A percentile compares a stretch with the other conserved stretches of the same genome.
These are phyloP conservation scores for Lamellibrachia luymesi DNA, from an alignment of 1,140 invertebrate species.

Conservation along the genomic window DNA sequence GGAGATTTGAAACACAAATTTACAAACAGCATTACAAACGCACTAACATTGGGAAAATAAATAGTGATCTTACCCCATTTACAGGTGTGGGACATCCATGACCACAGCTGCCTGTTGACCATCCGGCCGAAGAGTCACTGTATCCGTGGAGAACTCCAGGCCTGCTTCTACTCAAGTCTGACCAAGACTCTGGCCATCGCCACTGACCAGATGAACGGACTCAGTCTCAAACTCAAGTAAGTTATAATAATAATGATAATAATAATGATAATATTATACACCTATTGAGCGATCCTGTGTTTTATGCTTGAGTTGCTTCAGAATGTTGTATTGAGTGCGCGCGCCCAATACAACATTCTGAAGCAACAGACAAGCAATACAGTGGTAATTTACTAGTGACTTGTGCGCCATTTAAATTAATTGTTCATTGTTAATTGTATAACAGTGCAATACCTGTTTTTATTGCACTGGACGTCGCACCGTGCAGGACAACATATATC, in stretches of 20 bases:
- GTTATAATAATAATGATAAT: background rate
- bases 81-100: constrained; percentile 56
- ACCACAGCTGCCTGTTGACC: constrained; percentile 54
- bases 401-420: constrained; percentile 11
- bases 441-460: too few relatives aligned
- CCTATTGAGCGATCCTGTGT: background rate
- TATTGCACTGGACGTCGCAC: too few relatives aligned
- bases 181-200: constrained; percentile 52
- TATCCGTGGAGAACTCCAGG: constrained; percentile 55
- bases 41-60: too few relatives aligned
- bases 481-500: too few relatives aligned
- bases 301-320: background rate
- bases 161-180: constrained; percentile 50
- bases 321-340: too few relatives aligned
- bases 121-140: constrained; percentile 55
- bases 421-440: background rate
- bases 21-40: too few relatives aligned
- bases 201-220: constrained; percentile 52
- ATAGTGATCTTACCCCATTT: constrained; percentile 11
- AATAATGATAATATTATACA: background rate
- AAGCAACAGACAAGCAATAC: too few relatives aligned
- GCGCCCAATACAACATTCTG: too few relatives aligned
- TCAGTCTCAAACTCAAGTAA: constrained; percentile 49
- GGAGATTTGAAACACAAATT: too few relatives aligned
- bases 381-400: too few relatives aligned